These are phyloP conservation scores for Peromyscus maniculatus DNA, from an alignment of 2,113 vertebrate species.

Conservation along the genomic window DNA sequence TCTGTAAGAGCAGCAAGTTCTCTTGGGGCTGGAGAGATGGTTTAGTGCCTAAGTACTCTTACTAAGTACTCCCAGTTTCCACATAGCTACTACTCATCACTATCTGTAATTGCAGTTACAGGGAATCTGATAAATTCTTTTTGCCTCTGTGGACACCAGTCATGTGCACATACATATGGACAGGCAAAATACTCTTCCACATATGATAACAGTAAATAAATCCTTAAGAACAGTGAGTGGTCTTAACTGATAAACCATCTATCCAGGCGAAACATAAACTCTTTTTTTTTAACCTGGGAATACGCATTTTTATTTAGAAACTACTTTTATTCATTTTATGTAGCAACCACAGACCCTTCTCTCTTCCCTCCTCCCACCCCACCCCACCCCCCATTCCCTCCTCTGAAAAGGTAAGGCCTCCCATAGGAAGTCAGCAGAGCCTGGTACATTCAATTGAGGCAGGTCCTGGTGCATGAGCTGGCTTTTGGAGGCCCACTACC, in stretches of 20 bases:
- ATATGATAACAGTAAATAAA: not conserved
- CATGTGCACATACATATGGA: not conserved
- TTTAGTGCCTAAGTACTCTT: not conserved
- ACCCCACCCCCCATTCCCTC: too few species aligned
- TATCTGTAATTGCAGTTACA: not conserved
- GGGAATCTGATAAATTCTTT: not conserved
- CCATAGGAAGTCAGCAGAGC: too few species aligned
- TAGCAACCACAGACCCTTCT: too few species aligned
- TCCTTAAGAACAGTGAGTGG: not conserved
- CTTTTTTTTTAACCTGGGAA: not conserved
- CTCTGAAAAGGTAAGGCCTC: too few species aligned
- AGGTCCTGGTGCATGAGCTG: too few species aligned
- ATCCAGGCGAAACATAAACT: not conserved
- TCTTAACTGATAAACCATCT: not conserved
- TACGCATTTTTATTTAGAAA: too few species aligned
- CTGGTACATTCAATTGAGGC: too few species aligned
- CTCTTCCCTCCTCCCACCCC: too few species aligned
- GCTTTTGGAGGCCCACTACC: too few species aligned
- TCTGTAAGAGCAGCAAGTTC: not conserved
- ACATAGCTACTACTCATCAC: not conserved
- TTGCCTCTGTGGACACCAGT: not conserved
- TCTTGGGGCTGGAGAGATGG: not conserved
- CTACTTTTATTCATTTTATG: too few species aligned
- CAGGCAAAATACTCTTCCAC: not conserved
- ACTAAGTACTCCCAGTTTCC: not conserved